Base-by-base conservation (phyloP, 2,888 invertebrate genomes). In the Micoletzkya japonica region DNA sequence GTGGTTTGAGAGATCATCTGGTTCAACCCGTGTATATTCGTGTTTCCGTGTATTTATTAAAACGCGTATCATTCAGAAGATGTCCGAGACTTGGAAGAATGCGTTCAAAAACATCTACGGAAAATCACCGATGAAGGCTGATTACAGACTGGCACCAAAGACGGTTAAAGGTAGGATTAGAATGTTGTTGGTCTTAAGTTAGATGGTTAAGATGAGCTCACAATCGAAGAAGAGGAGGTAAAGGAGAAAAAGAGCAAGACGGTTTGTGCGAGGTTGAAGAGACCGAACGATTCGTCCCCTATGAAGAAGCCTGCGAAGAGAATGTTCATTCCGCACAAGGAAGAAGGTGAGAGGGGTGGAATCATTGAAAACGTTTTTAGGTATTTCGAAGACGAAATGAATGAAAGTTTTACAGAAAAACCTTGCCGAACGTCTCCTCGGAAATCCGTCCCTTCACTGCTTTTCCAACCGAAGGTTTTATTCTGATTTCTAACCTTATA, bases 61-160 rank as follows among this genome's bases (percentile, higher is more conserved):
- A n/a, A n/a, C n/a, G n/a, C n/a, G n/a, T n/a, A n/a, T n/a, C n/a
- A n/a, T n/a, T n/a, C 49, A 34, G 20, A 54, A 4, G 34, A 73
- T 63, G 70, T 17, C 44, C 58, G 73, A 75, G n/a, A 70, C 63
- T 37, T 81, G 81, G 81, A 72, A 72, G 36, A 36, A 63, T 28
- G 75, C 76, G 10, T 81, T 78, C 66, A 76, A 76, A 36, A 73
- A 73, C 32, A 77, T 81, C 56, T 75, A 81, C 59, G 76, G 76
- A 10, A 75, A 75, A 67, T 73, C 78, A 10, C 81, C 81, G 30
- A 74, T 74, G 30, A 70, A 76, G 14, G 59, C 58, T 10, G 78
- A 78, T 63, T 71, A 72, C 32, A 63, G 58, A 17, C 52, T 77
- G 3, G 76, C 77, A 28, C 77, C 77, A n/a, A 57, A 30, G 10